Evolutionary conservation across 1,140 invertebrate species (phyloP), one percentile per base, ranked within the genome.

Genomic region (Diploscapter pachys): DNA sequence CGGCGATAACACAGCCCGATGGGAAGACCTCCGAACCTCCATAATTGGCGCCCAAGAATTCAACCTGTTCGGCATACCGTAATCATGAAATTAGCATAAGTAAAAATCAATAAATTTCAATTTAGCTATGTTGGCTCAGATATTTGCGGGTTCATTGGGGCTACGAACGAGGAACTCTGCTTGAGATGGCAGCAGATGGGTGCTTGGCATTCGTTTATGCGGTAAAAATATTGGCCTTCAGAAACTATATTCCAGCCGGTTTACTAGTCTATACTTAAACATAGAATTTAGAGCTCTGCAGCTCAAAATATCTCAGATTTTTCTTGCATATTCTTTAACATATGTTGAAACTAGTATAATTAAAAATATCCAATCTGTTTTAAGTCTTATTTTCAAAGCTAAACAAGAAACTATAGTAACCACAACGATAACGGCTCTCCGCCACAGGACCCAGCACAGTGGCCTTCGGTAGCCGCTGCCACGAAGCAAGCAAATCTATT

Each of bases 51-150:
- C 63, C 4, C 65, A 95, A 31, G 90, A 90, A 80, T 93, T 91
- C 86, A 92, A 90, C 80, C 86, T 95, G 66, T 94, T 93, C 87
- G 93, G 93, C 68, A 90, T 89, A 57, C 81, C 87, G 31, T 74
- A 74, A 31, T 6, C 6, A 68, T 52, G 11, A 8, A 8, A 6
- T 9, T 52, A 68, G 31, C 31, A 31, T 59, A 59, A 59, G 31
- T 31, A 31, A 31, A 31, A 31, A 31, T 31, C 57, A 11, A 11
- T 59, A 0, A 11, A 11, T 59, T 31, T 59, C 57, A 8, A 11
- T 73, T 66, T 53, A 73, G 71, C 4, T 80, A 87, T 76, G 86
- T 87, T 59, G 86, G 86, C 4, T 78, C 80, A 52, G 88, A 88
- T 75, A 85, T 88, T 62, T 88, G 86, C 76, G 86, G 86, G 3